Base-by-base conservation (phyloP, 2,888 invertebrate genomes). In the Trichogramma dendrolimi region DNA sequence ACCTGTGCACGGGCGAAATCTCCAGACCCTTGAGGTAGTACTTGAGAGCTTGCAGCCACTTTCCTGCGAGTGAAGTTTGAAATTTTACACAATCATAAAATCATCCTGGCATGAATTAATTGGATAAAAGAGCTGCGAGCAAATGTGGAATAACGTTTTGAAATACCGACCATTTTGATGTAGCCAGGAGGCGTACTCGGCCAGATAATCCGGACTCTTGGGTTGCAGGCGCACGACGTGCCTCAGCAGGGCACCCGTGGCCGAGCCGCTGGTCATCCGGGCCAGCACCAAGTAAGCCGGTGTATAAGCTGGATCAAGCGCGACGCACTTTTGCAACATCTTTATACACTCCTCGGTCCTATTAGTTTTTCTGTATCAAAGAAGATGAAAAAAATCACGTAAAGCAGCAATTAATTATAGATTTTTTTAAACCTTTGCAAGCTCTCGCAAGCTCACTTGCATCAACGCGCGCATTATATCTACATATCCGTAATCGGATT, bases 141-240 rank as follows among this genome's bases (percentile, higher is more conserved):
- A 4, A 8, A n/a, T 11, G 11, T n/a, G 27, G 27, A 27, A 27
- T 27, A 27, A 27, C 27, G 27, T 27, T 27, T 27, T 27, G 27
- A 6, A 41, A 50, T 43, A 59, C 71, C 79, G 72, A 87, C 88
- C 86, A 81, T 84, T 85, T 61, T 85, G 84, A 63, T 83, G 83
- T 40, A 87, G 82, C 87, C 90, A 91, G 67, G 87, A 84, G 43
- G 88, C 90, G 72, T 89, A 89, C 66, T 89, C 83, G 49, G 88
- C 83, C 44, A 86, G 83, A 71, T 89, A 86, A 71, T 89, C 87
- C 71, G 89, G 87, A 74, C 87, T 87, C 57, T 77, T 79, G 0
- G 88, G 87, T 70, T 89, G 88, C 57, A 90, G 77, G 44, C 83
- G 81, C n/a, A 87, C 81, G 38, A 89, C 84, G 73, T 84, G 84